Evolutionary conservation across 1,140 invertebrate genomes (phyloP).

Genomic region (Sarcophaga peregrina): DNA sequence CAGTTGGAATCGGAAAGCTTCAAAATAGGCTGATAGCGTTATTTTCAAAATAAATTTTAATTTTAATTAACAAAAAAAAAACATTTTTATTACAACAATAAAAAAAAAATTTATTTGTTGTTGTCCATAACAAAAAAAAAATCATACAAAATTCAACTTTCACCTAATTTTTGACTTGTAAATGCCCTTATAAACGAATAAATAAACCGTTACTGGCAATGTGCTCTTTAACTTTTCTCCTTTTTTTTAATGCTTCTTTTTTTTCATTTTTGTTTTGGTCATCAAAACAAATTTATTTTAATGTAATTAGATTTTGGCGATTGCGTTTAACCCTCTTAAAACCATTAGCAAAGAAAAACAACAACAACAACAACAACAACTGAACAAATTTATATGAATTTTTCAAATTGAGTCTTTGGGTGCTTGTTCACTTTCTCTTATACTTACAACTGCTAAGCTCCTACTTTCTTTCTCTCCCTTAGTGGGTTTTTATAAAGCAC

Average conservation of each 20-base stretch:
- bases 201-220: not conserved
- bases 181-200: not conserved
- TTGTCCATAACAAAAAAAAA: not conserved
- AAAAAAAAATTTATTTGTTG: not conserved
- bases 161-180: not conserved
- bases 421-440: too few species aligned
- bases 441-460: not conserved
- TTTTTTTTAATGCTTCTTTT: not conserved
- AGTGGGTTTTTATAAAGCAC: not conserved
- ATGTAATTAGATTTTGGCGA: conserved; percentile 38
- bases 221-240: not conserved
- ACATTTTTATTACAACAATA: not conserved
- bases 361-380: not conserved
- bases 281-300: conserved; percentile 41
- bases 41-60: not conserved
- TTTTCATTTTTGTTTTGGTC: conserved; percentile 9
- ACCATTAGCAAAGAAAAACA: conserved; percentile 30
- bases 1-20: conserved; percentile 6
- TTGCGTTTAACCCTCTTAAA: conserved; percentile 38
- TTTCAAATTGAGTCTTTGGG: not conserved
- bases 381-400: conserved; percentile 11
- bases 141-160: not conserved
- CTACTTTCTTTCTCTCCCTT: not conserved
- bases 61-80: not conserved
- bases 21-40: not conserved